phyloP scores from a whole-genome alignment of 2,888 invertebrate species.

The Dryobotodes eremita region DNA sequence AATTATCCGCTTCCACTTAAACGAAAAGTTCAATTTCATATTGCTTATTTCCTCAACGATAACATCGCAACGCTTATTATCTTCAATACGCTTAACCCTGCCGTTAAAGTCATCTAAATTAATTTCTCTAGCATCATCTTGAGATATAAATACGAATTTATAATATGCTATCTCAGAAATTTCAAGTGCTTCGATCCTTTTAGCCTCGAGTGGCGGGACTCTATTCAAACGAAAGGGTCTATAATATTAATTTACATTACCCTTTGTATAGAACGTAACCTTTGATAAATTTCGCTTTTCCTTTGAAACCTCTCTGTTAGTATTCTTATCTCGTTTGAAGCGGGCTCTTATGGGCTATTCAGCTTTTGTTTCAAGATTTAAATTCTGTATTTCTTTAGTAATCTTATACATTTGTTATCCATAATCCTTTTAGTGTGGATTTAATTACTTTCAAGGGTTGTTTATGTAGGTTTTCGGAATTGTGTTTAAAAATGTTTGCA shows the following conservation, averaged over 20 bases:
- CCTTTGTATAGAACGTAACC: conserved; percentile 78
- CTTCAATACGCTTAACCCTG: conserved; percentile 46
- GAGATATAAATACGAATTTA: conserved; percentile 77
- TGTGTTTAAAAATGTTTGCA: conserved; percentile 5
- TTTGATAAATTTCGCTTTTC: conserved; percentile 81
- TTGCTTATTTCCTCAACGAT: conserved; percentile 54
- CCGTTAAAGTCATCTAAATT: conserved; percentile 60
- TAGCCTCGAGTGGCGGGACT: conserved; percentile 65
- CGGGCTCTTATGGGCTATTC: conserved; percentile 75
- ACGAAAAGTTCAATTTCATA: conserved; percentile 44
- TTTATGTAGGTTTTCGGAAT: conserved; percentile 10
- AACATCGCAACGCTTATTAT: conserved; percentile 45
- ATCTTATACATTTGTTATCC: conserved; percentile 71
- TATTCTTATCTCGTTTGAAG: conserved; percentile 80
- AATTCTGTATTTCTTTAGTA: conserved; percentile 77
- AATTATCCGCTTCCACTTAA: conserved; percentile 48
- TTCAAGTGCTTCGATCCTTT: conserved; percentile 77
- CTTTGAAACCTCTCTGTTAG: conserved; percentile 71
- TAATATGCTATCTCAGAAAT: conserved; percentile 77
- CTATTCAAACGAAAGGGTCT: conserved; percentile 84
- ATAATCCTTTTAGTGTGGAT: conserved; percentile 31
- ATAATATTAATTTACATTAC: conserved; percentile 87
- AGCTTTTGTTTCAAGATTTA: conserved; percentile 81
- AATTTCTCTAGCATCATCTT: conserved; percentile 62
- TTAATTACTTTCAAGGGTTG: conserved; percentile 36